Conservation (phyloP, 2,888 invertebrate species). For the Synergus gifuensis region DNA sequence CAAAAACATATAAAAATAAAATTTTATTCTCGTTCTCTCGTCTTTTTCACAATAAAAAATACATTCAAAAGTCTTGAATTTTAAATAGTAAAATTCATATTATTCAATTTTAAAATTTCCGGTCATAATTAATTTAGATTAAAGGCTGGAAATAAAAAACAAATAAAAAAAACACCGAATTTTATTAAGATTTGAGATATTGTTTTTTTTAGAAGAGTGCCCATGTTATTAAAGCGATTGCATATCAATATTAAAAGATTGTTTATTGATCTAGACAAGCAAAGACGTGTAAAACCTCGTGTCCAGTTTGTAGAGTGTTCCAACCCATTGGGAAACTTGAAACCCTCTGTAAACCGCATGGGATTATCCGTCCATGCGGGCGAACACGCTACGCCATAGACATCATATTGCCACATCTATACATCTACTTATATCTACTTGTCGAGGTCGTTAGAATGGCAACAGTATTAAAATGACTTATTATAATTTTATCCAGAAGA, state of each 20-base stretch:
- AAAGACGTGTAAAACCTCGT: constrained; percentile 12
- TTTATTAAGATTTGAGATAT: background rate
- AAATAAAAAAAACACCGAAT: too few species aligned
- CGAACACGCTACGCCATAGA: constrained; percentile 54
- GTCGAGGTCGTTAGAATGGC: constrained; percentile 31
- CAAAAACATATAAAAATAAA: background rate
- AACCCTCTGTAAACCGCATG: constrained; percentile 58
- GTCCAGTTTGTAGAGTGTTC: constrained; percentile 9
- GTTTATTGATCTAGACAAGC: constrained; percentile 36
- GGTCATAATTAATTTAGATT: too few species aligned
- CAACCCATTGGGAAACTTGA: constrained; percentile 21
- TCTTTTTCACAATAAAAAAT: too few species aligned
- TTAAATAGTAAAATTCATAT: too few species aligned
- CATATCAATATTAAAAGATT: constrained; percentile 26
- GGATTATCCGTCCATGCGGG: constrained; percentile 67
- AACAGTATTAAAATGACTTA: constrained; percentile 23
- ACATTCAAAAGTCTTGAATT: too few species aligned
- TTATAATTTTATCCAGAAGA: constrained; percentile 5
- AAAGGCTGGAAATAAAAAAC: too few species aligned
- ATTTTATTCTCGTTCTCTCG: background rate
- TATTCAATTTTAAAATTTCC: too few species aligned
- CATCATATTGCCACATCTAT: constrained; percentile 58
- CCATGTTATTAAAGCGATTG: background rate
- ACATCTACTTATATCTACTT: constrained; percentile 18
- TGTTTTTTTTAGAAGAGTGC: background rate